Conservation (phyloP, 2,113 vertebrate genomes). For the Chlorocebus sabaeus region DNA sequence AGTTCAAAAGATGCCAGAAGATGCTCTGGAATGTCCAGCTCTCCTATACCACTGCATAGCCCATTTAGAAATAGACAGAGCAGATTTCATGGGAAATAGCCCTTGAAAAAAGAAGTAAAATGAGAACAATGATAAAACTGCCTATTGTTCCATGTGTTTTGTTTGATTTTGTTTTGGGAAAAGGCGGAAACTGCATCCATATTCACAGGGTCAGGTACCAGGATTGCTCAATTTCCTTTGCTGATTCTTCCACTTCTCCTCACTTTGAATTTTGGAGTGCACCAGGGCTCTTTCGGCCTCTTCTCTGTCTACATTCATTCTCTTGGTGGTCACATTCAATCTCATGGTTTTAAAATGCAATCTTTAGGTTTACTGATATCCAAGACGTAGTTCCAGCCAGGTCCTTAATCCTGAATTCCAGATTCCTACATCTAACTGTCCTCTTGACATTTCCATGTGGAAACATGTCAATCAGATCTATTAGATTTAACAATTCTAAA, state of each 20-base stretch:
- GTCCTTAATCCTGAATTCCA: neutral
- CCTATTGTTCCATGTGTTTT: neutral
- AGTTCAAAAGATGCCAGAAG: neutral
- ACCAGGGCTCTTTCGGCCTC: neutral
- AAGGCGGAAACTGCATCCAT: neutral
- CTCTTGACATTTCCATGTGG: neutral
- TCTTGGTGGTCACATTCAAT: neutral
- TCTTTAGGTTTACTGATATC: neutral
- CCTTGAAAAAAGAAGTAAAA: neutral
- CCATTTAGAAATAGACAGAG: neutral
- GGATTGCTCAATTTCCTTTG: neutral
- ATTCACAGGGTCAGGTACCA: neutral
- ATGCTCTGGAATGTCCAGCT: neutral
- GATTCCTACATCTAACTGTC: neutral
- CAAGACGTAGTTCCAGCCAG: neutral
- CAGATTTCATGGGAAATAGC: neutral
- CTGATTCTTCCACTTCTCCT: neutral
- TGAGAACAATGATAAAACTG: neutral
- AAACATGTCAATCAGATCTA: neutral
- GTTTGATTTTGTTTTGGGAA: neutral
- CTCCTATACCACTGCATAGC: neutral
- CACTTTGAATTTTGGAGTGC: neutral
- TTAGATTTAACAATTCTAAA: neutral
- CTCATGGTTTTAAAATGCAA: neutral
- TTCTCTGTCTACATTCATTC: neutral